Conservation (phyloP, 1,140 invertebrate genomes). For the Drosophila lacteicornis region DNA sequence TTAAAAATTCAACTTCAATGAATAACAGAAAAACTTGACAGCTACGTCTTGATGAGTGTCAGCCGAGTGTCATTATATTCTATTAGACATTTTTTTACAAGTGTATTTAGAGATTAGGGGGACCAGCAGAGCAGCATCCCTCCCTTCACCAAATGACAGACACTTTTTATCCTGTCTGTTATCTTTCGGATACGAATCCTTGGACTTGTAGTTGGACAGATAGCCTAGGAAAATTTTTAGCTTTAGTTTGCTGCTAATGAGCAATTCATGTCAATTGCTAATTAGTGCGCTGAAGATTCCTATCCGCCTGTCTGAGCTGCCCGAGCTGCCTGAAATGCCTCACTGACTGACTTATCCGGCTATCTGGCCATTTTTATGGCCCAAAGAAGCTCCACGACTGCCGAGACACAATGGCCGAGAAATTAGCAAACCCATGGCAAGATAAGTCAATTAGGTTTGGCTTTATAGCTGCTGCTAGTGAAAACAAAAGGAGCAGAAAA, state of each 20-base stretch:
- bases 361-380: constrained; percentile 78
- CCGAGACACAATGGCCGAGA: constrained; percentile 75
- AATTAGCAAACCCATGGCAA: constrained; percentile 80
- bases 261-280: constrained; percentile 84
- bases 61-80: constrained; percentile 27
- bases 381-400: constrained; percentile 38
- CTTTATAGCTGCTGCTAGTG: constrained; percentile 75
- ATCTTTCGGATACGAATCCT: constrained; percentile 38
- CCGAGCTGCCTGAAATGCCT: constrained; percentile 51
- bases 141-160: constrained; percentile 8
- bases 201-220: constrained; percentile 35
- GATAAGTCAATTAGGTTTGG: constrained; percentile 84
- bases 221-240: constrained; percentile 62
- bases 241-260: constrained; percentile 83
- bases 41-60: constrained; percentile 16
- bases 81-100: constrained; percentile 33
- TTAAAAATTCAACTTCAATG: background rate
- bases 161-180: constrained; percentile 43
- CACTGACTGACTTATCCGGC: constrained; percentile 65
- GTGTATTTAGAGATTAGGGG: constrained; percentile 42
- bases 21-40: constrained; percentile 10
- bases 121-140: constrained; percentile 7
- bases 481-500: constrained; percentile 65
- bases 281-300: constrained; percentile 81
- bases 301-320: constrained; percentile 69